Conservation (phyloP, 1,140 invertebrate genomes). For the Drosophila takahashii region DNA sequence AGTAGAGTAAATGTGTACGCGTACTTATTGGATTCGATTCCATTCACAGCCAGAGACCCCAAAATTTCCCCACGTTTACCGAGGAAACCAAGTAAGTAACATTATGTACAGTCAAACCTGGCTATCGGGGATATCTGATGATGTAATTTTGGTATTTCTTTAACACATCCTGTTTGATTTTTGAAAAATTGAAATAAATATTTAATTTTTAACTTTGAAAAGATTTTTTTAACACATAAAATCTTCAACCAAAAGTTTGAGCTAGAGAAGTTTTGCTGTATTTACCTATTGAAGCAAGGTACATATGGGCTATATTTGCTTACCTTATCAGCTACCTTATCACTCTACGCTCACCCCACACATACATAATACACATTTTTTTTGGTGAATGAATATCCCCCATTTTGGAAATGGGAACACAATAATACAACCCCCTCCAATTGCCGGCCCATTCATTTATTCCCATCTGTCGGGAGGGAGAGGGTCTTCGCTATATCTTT, state of each 20-base stretch:
- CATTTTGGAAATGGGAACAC: slow-evolving; percentile 14
- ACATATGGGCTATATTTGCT: slow-evolving; percentile 12
- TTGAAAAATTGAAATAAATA: too few relatives aligned
- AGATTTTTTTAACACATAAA: too few relatives aligned
- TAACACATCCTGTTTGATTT: too few relatives aligned
- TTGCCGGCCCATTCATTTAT: slow-evolving; percentile 22
- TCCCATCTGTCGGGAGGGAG: slow-evolving; percentile 5
- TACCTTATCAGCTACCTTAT: slow-evolving; percentile 26
- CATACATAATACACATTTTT: neutral
- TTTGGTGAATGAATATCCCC: slow-evolving; percentile 28
- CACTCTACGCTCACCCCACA: neutral
- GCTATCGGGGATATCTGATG: neutral
- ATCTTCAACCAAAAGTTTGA: neutral
- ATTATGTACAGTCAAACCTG: neutral
- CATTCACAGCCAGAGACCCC: slow-evolving; percentile 49
- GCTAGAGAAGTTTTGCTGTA: neutral
- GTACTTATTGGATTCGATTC: slow-evolving; percentile 51
- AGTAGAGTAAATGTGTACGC: slow-evolving; percentile 46
- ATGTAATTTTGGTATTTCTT: too few relatives aligned
- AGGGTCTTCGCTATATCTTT: slow-evolving; percentile 17
- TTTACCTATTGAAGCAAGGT: slow-evolving; percentile 22
- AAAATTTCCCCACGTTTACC: slow-evolving; percentile 2
- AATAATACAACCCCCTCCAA: neutral
- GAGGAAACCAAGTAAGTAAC: neutral
- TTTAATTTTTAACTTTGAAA: too few relatives aligned